These are phyloP conservation scores for Sebastes alutus DNA, from an alignment of 2,797 vertebrate species.

Conservation along the genomic window DNA sequence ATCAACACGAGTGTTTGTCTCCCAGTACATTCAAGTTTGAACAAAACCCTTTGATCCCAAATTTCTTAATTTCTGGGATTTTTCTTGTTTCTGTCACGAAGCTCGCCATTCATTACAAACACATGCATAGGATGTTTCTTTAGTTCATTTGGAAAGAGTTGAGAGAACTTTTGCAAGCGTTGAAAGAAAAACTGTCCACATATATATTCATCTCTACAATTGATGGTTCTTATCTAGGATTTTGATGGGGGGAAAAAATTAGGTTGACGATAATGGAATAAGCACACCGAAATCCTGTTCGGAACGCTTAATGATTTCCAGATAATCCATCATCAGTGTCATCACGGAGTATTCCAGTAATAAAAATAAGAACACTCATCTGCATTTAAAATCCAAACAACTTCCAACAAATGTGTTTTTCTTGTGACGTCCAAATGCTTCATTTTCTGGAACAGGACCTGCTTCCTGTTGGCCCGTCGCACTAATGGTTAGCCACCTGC, in stretches of 20 bases:
- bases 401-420: conserved; percentile 32
- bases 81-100: conserved; percentile 1
- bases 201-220: conserved; percentile 41
- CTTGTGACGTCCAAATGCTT: conserved; percentile 24
- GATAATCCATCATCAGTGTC: conserved; percentile 53
- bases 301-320: conserved; percentile 48
- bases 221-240: conserved; percentile 45
- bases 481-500: conserved; percentile 70
- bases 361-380: conserved; percentile 48
- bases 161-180: conserved; percentile 29
- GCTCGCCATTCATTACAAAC: conserved; percentile 41
- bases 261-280: conserved; percentile 22
- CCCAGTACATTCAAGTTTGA: conserved; percentile 9
- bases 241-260: conserved; percentile 19
- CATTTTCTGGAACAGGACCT: conserved; percentile 44
- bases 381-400: conserved; percentile 43
- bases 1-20: conserved; percentile 6
- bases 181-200: conserved; percentile 37
- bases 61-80: conserved; percentile 20
- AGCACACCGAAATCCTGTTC: conserved; percentile 50
- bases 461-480: conserved; percentile 32
- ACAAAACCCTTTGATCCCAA: conserved; percentile 27
- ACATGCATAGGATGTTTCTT: conserved; percentile 42
- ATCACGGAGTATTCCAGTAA: conserved; percentile 21
- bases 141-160: conserved; percentile 52